A percentile compares a stretch with the other conserved stretches of the same genome.
Conservation (phyloP, 2,797 vertebrate genomes). For the Perdix hodgsoniae region DNA sequence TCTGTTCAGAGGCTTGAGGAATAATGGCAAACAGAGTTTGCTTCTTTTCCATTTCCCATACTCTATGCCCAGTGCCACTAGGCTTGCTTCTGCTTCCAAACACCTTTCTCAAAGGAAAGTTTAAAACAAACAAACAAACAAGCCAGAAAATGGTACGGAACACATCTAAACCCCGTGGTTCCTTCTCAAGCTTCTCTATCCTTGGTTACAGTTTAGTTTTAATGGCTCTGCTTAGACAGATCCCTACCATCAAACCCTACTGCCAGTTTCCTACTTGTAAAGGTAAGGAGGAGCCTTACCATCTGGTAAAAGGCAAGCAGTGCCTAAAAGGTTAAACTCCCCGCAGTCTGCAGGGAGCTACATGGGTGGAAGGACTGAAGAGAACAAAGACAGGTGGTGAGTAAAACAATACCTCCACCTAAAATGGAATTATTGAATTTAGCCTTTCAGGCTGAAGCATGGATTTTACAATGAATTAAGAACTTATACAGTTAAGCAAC, state of each 20-base stretch:
- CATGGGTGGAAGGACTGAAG: background rate
- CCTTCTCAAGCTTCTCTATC: background rate
- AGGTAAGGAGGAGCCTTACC: accelerated
- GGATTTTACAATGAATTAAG: slow-evolving; percentile 1
- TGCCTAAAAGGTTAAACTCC: background rate
- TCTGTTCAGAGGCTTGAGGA: background rate
- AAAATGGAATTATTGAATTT: background rate
- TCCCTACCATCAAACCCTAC: background rate
- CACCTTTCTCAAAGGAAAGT: background rate
- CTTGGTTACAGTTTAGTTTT: background rate
- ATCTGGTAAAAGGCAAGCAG: background rate
- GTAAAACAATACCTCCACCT: background rate
- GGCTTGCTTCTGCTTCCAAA: slow-evolving; percentile 33
- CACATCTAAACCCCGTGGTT: background rate
- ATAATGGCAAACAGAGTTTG: slow-evolving; percentile 11
- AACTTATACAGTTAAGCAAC: background rate
- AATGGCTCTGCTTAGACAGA: background rate
- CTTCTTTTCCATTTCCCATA: background rate
- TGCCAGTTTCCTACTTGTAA: background rate
- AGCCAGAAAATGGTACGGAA: background rate
- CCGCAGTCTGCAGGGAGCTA: background rate
- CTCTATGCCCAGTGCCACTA: background rate
- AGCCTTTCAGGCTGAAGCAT: background rate
- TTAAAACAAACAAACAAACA: background rate
- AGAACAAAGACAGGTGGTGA: background rate